Conservation (phyloP, 2,797 vertebrate genomes). For the Champsocephalus gunnari region DNA sequence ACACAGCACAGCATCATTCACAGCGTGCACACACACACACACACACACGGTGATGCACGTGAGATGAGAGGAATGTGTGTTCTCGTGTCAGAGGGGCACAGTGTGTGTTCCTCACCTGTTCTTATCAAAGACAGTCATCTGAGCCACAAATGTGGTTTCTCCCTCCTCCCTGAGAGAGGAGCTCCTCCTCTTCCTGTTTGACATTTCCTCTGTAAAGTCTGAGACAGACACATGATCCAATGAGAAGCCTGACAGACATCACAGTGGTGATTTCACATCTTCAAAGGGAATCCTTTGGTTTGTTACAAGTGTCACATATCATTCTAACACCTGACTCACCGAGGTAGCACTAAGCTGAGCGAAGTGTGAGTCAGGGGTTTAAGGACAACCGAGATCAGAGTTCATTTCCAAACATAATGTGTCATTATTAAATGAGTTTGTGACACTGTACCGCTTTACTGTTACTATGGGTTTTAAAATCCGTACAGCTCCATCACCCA, state of each 20-base stretch:
- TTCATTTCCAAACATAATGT: too few species aligned
- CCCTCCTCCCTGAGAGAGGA: slow-evolving; percentile 91
- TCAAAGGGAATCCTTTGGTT: neutral
- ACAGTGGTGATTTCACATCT: neutral
- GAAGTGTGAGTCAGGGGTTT: too few species aligned
- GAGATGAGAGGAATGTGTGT: neutral
- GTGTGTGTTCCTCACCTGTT: slow-evolving; percentile 85
- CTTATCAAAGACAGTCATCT: slow-evolving; percentile 99
- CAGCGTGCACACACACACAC: neutral
- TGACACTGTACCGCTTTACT: too few species aligned
- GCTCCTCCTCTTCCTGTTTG: slow-evolving; percentile 90
- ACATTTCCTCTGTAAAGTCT: slow-evolving; percentile 90
- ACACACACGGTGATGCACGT: neutral
- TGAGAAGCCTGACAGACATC: neutral
- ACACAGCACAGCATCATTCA: neutral
- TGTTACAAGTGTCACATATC: neutral
- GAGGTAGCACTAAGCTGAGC: too few species aligned
- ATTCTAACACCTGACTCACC: neutral
- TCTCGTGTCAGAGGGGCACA: neutral
- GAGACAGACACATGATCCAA: slow-evolving; percentile 38
- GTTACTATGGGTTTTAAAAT: neutral
- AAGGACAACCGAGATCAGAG: too few species aligned
- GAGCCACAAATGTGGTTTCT: slow-evolving; percentile 93
- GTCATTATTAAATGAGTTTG: too few species aligned
- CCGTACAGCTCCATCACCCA: neutral